Evolutionary conservation across 2,113 vertebrate genomes (phyloP).

Genomic region (Blennius ocellaris): DNA sequence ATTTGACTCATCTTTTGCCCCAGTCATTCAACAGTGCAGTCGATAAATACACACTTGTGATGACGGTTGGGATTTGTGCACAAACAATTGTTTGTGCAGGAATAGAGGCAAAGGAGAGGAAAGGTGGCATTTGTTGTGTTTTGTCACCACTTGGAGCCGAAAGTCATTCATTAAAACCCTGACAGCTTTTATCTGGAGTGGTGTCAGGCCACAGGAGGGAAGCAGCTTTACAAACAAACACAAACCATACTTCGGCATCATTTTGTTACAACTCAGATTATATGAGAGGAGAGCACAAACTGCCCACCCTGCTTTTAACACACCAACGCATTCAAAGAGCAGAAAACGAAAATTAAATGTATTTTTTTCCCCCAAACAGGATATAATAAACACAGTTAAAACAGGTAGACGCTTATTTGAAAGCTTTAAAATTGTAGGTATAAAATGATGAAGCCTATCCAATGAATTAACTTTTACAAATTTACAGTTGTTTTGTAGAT

Average conservation of each 20-base stretch:
- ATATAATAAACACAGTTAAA: no score
- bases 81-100: conserved; percentile 13
- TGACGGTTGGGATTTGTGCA: neutral
- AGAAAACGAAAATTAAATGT: no score
- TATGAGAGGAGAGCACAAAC: no score
- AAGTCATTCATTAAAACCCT: conserved; percentile 7
- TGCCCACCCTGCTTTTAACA: no score
- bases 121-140: neutral
- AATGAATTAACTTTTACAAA: no score
- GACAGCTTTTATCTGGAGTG: conserved; percentile 18
- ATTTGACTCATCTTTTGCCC: neutral
- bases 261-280: neutral
- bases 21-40: neutral
- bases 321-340: no score
- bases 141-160: neutral
- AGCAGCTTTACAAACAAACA: conserved; percentile 16
- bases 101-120: neutral
- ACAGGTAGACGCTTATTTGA: no score
- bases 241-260: neutral
- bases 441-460: no score
- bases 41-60: neutral
- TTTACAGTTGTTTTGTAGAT: no score
- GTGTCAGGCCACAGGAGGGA: neutral
- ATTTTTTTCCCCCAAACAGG: no score
- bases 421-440: no score